Conservation (phyloP, 2,888 invertebrate species). For the Auanema freiburgensis region DNA sequence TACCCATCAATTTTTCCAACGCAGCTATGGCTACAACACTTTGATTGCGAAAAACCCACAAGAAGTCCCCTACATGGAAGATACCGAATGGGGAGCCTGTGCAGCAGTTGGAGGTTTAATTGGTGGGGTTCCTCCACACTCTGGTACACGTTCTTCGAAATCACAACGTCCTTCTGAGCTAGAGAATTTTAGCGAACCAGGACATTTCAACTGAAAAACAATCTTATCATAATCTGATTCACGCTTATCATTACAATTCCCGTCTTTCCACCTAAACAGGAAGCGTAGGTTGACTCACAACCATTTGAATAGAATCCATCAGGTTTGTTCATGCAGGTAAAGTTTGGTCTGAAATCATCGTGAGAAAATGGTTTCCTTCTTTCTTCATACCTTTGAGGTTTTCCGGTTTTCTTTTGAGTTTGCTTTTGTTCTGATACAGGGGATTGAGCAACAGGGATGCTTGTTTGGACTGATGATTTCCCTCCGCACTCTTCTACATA, state of each 20-base stretch:
- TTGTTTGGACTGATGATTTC: too few relatives aligned
- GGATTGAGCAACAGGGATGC: background rate
- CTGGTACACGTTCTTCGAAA: background rate
- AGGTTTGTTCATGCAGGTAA: background rate
- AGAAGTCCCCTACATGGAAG: too few relatives aligned
- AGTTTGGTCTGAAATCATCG: background rate
- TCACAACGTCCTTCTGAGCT: background rate
- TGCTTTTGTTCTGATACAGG: background rate
- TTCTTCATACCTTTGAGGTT: background rate
- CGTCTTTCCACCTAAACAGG: background rate
- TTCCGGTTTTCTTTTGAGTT: background rate
- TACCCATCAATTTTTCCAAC: constrained; percentile 43
- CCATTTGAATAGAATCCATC: constrained; percentile 3
- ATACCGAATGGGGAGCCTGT: too few relatives aligned
- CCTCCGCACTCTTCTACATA: background rate
- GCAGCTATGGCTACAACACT: constrained; percentile 25
- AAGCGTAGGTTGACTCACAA: background rate
- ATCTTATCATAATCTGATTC: background rate
- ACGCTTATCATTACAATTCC: background rate
- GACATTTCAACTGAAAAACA: background rate
- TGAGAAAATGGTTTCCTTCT: background rate
- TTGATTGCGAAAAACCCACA: too few relatives aligned
- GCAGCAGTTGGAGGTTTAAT: too few relatives aligned
- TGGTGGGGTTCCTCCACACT: too few relatives aligned
- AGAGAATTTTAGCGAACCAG: background rate